phyloP scores from a whole-genome alignment of 1,140 invertebrate species.

The Lepidurus arcticus region DNA sequence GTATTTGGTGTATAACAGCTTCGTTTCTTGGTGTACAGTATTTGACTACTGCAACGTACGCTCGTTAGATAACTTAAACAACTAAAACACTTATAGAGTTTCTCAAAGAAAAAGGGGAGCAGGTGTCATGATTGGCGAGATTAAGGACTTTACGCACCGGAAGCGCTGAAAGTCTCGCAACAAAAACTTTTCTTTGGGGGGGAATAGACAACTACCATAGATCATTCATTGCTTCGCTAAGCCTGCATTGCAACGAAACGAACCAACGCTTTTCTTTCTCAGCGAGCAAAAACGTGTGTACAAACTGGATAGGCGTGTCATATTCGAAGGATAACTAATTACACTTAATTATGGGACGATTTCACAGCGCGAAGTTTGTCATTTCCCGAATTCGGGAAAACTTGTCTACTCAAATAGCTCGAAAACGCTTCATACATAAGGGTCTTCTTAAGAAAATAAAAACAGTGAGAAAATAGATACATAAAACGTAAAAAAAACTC shows the following conservation, averaged over 20 bases:
- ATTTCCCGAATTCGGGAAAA: background rate
- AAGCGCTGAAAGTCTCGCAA: background rate
- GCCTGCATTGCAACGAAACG: background rate
- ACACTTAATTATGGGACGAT: constrained; percentile 4
- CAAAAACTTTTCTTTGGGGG: background rate
- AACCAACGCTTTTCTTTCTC: background rate
- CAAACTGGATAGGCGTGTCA: background rate
- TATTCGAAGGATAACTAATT: background rate
- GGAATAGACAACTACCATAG: background rate
- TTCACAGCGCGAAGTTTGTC: background rate
- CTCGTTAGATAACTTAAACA: too few relatives aligned
- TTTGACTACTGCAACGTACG: too few relatives aligned
- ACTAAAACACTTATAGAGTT: background rate
- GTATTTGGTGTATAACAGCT: too few relatives aligned
- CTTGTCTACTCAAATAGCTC: background rate
- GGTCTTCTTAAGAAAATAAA: background rate
- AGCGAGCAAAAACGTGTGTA: background rate
- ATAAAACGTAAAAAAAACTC: background rate
- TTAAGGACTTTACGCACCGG: background rate
- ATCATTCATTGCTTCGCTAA: constrained; percentile 6
- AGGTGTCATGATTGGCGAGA: constrained; percentile 10
- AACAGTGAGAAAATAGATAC: background rate
- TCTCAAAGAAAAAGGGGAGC: background rate
- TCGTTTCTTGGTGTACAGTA: too few relatives aligned
- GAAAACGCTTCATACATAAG: background rate